A percentile compares a stretch with the other conserved stretches of the same genome.
phyloP scores from a whole-genome alignment of 1,140 invertebrate genomes.

The Drosophila tropicalis region DNA sequence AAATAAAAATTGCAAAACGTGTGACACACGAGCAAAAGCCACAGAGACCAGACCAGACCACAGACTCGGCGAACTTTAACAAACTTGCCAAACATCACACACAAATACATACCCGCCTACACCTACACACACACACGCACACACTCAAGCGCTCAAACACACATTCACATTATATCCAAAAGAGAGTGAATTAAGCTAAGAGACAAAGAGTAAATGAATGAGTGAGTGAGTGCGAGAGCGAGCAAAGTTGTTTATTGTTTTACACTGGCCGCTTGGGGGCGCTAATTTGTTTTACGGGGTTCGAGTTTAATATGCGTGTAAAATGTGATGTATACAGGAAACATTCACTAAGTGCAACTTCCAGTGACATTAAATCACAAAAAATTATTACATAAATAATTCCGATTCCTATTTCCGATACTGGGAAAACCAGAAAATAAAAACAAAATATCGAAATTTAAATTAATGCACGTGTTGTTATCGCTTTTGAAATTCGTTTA shows the following conservation, averaged over 20 bases:
- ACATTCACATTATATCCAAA: not conserved
- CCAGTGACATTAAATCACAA: not conserved
- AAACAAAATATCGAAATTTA: not conserved
- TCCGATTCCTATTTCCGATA: too few relatives aligned
- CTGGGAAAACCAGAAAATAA: not conserved
- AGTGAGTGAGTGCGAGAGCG: conserved; percentile 16
- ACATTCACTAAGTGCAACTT: conserved; percentile 32
- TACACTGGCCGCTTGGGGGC: conserved; percentile 67
- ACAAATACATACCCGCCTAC: conserved; percentile 15
- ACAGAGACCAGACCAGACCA: conserved; percentile 28
- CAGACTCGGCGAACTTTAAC: conserved; percentile 23
- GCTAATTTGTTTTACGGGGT: conserved; percentile 71
- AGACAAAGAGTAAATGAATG: not conserved
- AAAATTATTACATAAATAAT: too few relatives aligned
- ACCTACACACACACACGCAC: conserved; percentile 17
- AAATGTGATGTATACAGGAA: conserved; percentile 36
- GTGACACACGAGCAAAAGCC: conserved; percentile 44
- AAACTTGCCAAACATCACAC: conserved; percentile 29
- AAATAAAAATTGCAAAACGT: conserved; percentile 54
- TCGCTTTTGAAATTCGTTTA: not conserved
- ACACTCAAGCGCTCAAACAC: conserved; percentile 16
- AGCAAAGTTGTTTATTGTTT: conserved; percentile 63
- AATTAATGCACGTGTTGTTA: not conserved
- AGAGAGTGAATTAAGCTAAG: conserved; percentile 16
- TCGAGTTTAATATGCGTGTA: conserved; percentile 41